Evolutionary conservation across 2,113 vertebrate species (phyloP), one percentile per base, ranked within the genome.

Genomic region (Emydura subglobosa): DNA sequence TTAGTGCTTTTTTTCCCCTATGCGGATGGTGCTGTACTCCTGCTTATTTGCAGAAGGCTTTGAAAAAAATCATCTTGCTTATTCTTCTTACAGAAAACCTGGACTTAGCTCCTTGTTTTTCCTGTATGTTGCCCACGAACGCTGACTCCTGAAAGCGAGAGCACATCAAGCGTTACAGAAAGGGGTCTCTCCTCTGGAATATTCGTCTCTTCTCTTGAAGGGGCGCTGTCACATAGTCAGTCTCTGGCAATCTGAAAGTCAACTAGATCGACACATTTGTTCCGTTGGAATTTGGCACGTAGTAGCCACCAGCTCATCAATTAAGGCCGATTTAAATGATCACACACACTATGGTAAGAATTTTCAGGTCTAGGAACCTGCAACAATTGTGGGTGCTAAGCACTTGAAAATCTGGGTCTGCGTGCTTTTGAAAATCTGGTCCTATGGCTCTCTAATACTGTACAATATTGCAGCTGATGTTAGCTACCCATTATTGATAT

Each of bases 401-500:
- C 68, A 81, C 0, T 54, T 51, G 53, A 0, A 81, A 53, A 72
- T 72, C 59, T 92, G 88, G 0, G 1, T 84, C 59, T 57, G 7
- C 7, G 19, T 25, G 19, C 68, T 22, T n/a, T 42, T 22, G n/a
- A 39, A 39, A 31, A 24, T 27, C 78, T 83, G 13, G 2, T 53
- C 80, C 34, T 19, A 6, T 83, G 76, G 7, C 84, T 39, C 5
- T 53, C 87, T 44, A 7, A 21, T 25, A 61, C 76, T 17, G 7
- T 79, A 68, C 4, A 21, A 42, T 87, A 80, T 12, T 82, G 82
- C 54, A 85, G 25, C 27, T 68, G 72, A 5, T 76, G 72, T 76
- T 42, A 68, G 88, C 12, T 76, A 59, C 3, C 1, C 0, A 0
- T 44, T 53, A 24, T n/a, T 57, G 39, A 24, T 57, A 10, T 44